Evolutionary conservation across 2,888 invertebrate genomes (phyloP).

Genomic region (Tachina fera): DNA sequence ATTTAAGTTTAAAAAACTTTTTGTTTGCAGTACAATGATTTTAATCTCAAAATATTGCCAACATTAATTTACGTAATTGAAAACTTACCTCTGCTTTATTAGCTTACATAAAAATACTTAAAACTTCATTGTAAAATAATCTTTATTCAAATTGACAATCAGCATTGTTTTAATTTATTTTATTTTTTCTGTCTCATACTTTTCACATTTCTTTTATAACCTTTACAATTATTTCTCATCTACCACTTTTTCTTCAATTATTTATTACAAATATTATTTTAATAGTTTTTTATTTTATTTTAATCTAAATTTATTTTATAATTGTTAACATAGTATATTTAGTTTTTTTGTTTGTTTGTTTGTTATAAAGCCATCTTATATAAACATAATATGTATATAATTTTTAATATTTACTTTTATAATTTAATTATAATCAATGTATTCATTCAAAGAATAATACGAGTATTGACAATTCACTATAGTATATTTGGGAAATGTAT

Average conservation of each 20-base stretch:
- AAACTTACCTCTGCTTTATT: slow-evolving; percentile 2
- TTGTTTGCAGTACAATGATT: no score
- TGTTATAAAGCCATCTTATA: slow-evolving; percentile 77
- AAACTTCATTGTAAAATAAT: slow-evolving; percentile 19
- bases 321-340: slow-evolving; percentile 63
- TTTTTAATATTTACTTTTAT: slow-evolving; percentile 63
- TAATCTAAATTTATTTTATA: slow-evolving; percentile 44
- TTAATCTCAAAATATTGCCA: not conserved
- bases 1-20: no score
- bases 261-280: slow-evolving; percentile 69
- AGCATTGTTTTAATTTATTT: slow-evolving; percentile 72
- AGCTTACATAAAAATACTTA: not conserved
- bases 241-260: slow-evolving; percentile 58
- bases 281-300: slow-evolving; percentile 55
- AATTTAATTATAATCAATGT: slow-evolving; percentile 52
- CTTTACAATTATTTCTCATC: slow-evolving; percentile 53
- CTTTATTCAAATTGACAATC: slow-evolving; percentile 77
- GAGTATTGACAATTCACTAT: slow-evolving; percentile 62
- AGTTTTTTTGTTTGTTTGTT: slow-evolving; percentile 10
- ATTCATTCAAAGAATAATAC: slow-evolving; percentile 50
- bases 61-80: not conserved
- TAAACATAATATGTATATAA: slow-evolving; percentile 70
- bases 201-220: slow-evolving; percentile 36
- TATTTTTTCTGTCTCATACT: slow-evolving; percentile 34
- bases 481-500: slow-evolving; percentile 56